A percentile compares a stretch with the other conserved stretches of the same genome.
Evolutionary conservation across 2,888 invertebrate genomes (phyloP).

Genomic region (Leucoma salicis): DNA sequence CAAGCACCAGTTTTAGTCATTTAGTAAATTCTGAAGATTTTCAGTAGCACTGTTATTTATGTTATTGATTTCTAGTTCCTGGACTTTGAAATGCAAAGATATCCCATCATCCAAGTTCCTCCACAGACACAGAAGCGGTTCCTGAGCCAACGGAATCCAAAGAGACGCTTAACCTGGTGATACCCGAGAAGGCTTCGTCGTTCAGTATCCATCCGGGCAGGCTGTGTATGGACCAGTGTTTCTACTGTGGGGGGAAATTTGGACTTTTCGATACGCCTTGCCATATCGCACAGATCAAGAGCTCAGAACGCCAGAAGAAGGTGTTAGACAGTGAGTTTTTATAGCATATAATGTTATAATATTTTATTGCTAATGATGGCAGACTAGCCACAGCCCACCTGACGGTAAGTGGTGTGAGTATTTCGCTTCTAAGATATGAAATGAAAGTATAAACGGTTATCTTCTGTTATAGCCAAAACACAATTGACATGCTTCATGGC

Average conservation of each 20-base stretch:
- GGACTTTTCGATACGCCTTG: constrained; percentile 93
- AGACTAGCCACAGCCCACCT: too few relatives aligned
- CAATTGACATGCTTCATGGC: too few relatives aligned
- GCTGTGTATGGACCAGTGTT: constrained; percentile 92
- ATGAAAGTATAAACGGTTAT: too few relatives aligned
- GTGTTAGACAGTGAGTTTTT: constrained; percentile 86
- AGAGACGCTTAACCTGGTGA: constrained; percentile 86
- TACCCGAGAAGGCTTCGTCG: constrained; percentile 93
- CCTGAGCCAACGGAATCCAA: constrained; percentile 67
- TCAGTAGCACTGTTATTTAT: too few relatives aligned
- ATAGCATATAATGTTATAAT: too few relatives aligned
- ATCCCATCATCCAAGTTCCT: constrained; percentile 3
- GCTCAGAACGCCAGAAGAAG: constrained; percentile 89
- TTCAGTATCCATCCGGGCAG: constrained; percentile 93
- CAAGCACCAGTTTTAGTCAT: too few relatives aligned
- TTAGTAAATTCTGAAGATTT: too few relatives aligned
- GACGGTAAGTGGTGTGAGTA: too few relatives aligned
- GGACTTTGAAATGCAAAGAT: not conserved
- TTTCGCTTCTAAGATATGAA: too few relatives aligned
- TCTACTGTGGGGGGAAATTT: constrained; percentile 93
- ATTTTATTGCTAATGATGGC: too few relatives aligned
- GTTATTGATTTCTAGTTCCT: too few relatives aligned
- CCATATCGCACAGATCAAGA: constrained; percentile 93
- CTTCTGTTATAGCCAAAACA: too few relatives aligned
- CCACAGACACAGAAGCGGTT: constrained; percentile 56